Evolutionary conservation across 1,140 invertebrate genomes (phyloP).

Genomic region (Drosophila lacteicornis): DNA sequence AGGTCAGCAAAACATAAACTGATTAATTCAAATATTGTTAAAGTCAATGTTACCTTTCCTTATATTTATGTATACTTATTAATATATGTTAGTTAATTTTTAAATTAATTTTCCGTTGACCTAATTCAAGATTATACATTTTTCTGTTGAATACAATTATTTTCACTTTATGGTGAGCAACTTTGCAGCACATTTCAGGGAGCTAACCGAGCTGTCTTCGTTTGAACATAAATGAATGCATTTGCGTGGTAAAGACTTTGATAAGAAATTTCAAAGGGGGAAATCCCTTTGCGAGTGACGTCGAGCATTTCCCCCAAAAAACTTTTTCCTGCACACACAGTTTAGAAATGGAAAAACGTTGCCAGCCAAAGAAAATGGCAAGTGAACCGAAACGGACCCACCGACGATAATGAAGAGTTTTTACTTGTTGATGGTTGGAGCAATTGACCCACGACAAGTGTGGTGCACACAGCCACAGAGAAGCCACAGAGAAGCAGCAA

Average conservation of each 20-base stretch:
- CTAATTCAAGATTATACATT: background rate
- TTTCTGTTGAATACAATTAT: background rate
- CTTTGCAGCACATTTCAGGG: background rate
- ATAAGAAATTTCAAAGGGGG: slow-evolving; percentile 13
- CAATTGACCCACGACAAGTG: slow-evolving; percentile 61
- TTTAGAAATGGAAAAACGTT: slow-evolving; percentile 61
- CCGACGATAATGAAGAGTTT: slow-evolving; percentile 73
- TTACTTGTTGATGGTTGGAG: slow-evolving; percentile 68
- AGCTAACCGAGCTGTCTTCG: background rate
- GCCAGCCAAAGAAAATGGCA: slow-evolving; percentile 42
- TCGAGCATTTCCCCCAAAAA: slow-evolving; percentile 8
- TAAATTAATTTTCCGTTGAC: background rate
- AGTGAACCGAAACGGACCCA: slow-evolving; percentile 71
- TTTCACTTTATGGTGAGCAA: background rate
- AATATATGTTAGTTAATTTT: background rate
- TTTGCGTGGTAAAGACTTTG: slow-evolving; percentile 4
- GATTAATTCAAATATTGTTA: no score
- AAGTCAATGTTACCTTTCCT: no score
- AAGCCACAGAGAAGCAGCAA: background rate
- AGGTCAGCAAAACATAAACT: background rate
- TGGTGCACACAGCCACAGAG: slow-evolving; percentile 40
- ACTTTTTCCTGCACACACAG: slow-evolving; percentile 35
- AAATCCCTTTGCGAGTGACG: slow-evolving; percentile 9
- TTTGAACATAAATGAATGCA: slow-evolving; percentile 18
- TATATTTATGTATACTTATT: background rate